Percentiles rank a stretch among this genome's conserved stretches.
phyloP scores from a whole-genome alignment of 2,113 vertebrate species.

The Petroica traversi region DNA sequence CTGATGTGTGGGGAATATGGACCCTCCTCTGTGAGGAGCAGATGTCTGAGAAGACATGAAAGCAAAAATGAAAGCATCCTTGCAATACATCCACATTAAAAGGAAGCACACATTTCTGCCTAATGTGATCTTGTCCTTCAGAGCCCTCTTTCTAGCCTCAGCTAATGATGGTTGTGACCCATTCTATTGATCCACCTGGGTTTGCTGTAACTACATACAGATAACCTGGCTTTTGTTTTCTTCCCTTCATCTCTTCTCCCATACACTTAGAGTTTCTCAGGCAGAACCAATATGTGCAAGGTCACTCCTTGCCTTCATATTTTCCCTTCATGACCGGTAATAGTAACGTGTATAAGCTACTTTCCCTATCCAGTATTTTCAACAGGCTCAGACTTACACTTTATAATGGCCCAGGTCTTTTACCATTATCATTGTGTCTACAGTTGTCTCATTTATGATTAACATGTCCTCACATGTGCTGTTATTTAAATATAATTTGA shows the following conservation, averaged over 20 bases:
- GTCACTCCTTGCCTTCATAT: background rate
- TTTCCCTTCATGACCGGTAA: background rate
- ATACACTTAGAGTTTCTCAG: background rate
- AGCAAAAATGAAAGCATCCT: background rate
- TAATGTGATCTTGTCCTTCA: background rate
- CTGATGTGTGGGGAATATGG: background rate
- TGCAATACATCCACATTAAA: background rate
- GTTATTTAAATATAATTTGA: background rate
- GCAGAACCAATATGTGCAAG: background rate
- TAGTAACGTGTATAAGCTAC: background rate
- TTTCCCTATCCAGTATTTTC: background rate
- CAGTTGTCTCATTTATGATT: background rate
- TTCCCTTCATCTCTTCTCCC: background rate
- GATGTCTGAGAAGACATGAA: background rate
- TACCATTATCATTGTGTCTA: background rate
- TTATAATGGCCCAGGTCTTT: background rate
- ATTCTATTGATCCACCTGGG: background rate
- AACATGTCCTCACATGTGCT: background rate
- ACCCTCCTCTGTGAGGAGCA: background rate
- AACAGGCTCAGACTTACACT: background rate
- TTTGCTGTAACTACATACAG: background rate
- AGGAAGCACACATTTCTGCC: background rate
- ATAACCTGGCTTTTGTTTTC: background rate
- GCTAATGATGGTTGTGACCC: background rate
- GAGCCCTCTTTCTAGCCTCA: background rate